phyloP scores from a whole-genome alignment of 2,888 invertebrate species.

The Ellobium chinense region DNA sequence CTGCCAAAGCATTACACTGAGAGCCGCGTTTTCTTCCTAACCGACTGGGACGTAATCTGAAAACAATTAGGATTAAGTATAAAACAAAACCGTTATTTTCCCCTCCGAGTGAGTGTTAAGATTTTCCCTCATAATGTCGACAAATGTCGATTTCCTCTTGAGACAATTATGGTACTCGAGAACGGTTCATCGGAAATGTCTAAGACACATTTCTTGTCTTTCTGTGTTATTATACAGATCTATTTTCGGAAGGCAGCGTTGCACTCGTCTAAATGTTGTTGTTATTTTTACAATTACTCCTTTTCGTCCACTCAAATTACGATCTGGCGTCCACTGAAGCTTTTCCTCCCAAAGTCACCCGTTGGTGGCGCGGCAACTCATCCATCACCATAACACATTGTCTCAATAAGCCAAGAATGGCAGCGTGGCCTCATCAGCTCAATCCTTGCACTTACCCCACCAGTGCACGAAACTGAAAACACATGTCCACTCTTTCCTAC shows the following conservation, averaged over 20 bases:
- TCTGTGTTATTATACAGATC: too few species aligned
- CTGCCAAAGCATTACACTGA: not conserved
- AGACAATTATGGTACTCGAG: not conserved
- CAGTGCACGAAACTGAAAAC: not conserved
- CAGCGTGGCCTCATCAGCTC: not conserved
- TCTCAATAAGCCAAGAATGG: not conserved
- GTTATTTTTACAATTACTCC: too few species aligned
- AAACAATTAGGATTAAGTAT: not conserved
- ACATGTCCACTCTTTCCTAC: not conserved
- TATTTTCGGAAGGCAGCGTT: too few species aligned
- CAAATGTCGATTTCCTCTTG: constrained; percentile 1
- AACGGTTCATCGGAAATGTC: not conserved
- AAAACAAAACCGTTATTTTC: not conserved
- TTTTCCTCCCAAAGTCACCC: not conserved
- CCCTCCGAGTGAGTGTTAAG: not conserved
- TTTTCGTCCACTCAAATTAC: too few species aligned
- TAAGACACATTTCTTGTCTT: too few species aligned
- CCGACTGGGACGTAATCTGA: not conserved
- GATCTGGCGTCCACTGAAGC: not conserved
- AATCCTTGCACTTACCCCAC: not conserved
- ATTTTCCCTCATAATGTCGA: not conserved
- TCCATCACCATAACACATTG: not conserved
- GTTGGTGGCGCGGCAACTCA: not conserved
- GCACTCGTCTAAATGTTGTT: too few species aligned
- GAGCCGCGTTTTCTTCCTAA: not conserved